A percentile compares a stretch with the other conserved stretches of the same genome.
Evolutionary conservation across 2,888 invertebrate genomes (phyloP).

Genomic region (Sphecodes monilicornis): DNA sequence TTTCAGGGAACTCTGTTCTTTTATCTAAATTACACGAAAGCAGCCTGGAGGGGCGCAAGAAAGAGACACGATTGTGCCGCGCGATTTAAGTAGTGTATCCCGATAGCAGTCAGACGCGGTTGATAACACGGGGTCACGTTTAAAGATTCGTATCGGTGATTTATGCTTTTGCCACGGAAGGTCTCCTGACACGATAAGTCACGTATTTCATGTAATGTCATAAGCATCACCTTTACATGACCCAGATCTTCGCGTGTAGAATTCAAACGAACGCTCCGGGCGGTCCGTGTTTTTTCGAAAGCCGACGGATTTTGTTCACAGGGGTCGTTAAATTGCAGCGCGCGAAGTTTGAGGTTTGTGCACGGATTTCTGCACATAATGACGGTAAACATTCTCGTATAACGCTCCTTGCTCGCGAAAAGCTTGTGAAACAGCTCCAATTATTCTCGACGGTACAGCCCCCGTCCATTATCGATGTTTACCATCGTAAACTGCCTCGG

Average conservation of each 20-base stretch:
- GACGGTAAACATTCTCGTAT: not conserved
- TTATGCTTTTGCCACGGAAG: constrained; percentile 6
- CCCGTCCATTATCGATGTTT: not conserved
- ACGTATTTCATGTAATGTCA: constrained; percentile 21
- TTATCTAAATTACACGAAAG: constrained; percentile 3
- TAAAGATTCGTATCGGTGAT: constrained; percentile 13
- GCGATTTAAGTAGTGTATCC: constrained; percentile 11
- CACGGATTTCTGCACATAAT: not conserved
- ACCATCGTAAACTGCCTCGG: not conserved
- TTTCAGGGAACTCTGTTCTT: not conserved
- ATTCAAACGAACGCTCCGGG: not conserved
- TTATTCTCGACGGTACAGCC: not conserved
- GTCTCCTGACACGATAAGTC: not conserved
- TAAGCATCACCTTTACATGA: not conserved
- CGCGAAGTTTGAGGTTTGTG: not conserved
- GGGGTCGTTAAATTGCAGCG: not conserved
- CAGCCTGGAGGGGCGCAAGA: not conserved
- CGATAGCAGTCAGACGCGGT: not conserved
- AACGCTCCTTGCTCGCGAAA: not conserved
- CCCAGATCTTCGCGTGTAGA: not conserved
- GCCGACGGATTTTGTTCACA: not conserved
- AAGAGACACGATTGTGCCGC: not conserved
- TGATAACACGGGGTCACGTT: not conserved
- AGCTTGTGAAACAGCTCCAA: not conserved
- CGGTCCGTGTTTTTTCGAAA: not conserved